Conservation (phyloP, 2,113 vertebrate species). For the Silurus glanis region DNA sequence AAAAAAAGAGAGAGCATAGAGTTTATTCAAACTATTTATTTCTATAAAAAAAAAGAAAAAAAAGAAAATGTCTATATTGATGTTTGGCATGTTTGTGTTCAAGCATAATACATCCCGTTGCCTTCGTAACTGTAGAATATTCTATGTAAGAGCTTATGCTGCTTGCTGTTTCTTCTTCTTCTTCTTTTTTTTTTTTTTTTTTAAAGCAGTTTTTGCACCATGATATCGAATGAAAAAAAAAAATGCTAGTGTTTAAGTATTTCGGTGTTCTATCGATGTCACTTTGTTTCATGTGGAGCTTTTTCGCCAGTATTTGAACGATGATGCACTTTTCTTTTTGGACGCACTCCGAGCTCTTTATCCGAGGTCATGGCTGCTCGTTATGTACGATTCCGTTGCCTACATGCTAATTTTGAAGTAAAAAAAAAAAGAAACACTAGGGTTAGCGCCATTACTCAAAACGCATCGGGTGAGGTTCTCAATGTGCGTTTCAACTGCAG, state of each 20-base stretch:
- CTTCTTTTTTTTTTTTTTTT: slow-evolving; percentile 63
- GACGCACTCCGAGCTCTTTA: slow-evolving; percentile 53
- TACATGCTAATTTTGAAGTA: neutral
- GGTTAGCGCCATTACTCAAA: neutral
- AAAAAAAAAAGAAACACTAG: neutral
- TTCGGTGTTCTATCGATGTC: slow-evolving; percentile 64
- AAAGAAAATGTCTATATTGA: slow-evolving; percentile 77
- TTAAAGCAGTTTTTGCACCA: slow-evolving; percentile 70
- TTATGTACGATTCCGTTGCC: slow-evolving; percentile 26
- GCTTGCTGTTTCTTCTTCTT: slow-evolving; percentile 68
- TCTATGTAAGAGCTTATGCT: slow-evolving; percentile 72
- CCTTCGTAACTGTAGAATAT: slow-evolving; percentile 75
- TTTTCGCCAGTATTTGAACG: slow-evolving; percentile 68
- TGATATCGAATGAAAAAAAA: slow-evolving; percentile 58
- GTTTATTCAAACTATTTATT: slow-evolving; percentile 80
- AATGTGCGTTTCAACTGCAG: neutral
- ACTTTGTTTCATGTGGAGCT: slow-evolving; percentile 66
- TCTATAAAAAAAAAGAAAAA: slow-evolving; percentile 76
- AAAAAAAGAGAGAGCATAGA: slow-evolving; percentile 74
- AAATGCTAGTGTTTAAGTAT: slow-evolving; percentile 72
- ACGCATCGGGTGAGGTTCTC: neutral
- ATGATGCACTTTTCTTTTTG: slow-evolving; percentile 69
- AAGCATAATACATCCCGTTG: slow-evolving; percentile 77
- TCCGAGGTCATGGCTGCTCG: slow-evolving; percentile 36
- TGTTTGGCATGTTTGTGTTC: slow-evolving; percentile 78